Evolutionary conservation across 2,113 vertebrate species (phyloP).

Genomic region (Trichomycterus rosablanca): DNA sequence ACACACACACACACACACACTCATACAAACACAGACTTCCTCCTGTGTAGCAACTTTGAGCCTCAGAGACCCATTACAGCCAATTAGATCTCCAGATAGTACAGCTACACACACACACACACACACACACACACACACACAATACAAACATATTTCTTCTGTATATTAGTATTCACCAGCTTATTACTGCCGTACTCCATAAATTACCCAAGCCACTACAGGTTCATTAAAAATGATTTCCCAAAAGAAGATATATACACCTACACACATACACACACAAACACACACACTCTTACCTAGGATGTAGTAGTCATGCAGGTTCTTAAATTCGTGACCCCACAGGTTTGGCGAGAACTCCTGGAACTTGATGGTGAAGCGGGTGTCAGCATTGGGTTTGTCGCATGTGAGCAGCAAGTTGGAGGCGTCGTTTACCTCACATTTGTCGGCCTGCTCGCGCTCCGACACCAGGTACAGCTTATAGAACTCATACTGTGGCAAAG

Average conservation of each 20-base stretch:
- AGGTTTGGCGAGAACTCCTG: conserved; percentile 99
- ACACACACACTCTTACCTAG: conserved; percentile 76
- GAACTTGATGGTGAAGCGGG: conserved; percentile 98
- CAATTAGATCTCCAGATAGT: conserved; percentile 43
- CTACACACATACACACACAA: neutral
- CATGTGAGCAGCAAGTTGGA: conserved; percentile 95
- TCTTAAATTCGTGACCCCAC: conserved; percentile 97
- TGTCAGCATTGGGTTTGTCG: conserved; percentile 90
- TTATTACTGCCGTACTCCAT: conserved; percentile 47
- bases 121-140: conserved; percentile 7
- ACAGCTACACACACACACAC: conserved; percentile 24
- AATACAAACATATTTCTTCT: conserved; percentile 14
- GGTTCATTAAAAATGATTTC: conserved; percentile 52
- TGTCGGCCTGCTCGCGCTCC: conserved; percentile 79
- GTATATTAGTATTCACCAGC: neutral
- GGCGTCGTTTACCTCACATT: conserved; percentile 88
- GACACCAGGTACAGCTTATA: conserved; percentile 96
- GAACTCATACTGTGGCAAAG: conserved; percentile 75
- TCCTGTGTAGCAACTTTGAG: conserved; percentile 36
- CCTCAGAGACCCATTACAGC: conserved; percentile 39
- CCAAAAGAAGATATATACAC: conserved; percentile 39
- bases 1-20: conserved; percentile 4
- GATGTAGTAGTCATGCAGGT: conserved; percentile 90
- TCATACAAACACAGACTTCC: conserved; percentile 1
- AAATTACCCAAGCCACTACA: conserved; percentile 47